Evolutionary conservation across 2,888 invertebrate species (phyloP), one percentile per base, ranked within the genome.

Genomic region (Drosophila meridiana): DNA sequence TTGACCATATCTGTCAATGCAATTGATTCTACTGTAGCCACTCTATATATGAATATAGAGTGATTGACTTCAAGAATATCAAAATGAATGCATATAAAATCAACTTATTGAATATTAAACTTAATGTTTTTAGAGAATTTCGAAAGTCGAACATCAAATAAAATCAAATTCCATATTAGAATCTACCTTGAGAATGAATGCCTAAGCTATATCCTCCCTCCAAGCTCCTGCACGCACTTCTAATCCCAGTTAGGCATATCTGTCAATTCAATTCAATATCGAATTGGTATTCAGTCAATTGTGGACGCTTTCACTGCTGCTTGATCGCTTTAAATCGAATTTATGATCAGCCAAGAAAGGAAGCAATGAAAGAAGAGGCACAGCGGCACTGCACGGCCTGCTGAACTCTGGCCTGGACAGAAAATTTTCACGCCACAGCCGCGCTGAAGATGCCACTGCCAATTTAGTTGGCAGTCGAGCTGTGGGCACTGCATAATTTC

Each of bases 241-340:
- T 43, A 45, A 36, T 9, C 3, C 45, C 45, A 36, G 34, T 28
- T 36, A 56, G 47, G 40, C n/a, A 42, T 42, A 28, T 42, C 40
- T 55, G 38, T 40, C 55, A 38, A 56, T 55, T 38, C 53, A 38
- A 55, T 28, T 55, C 56, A 42, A 7, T 42, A 30, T 32, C 38
- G 42, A 38, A 36, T n/a, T 48, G 30, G 14, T 53, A 57, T 30
- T 52, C 50, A 57, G 43, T 32, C 30, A 34, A 36, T 40, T 61
- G 64, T 68, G 57, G 55, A 71, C 75, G 85, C 90, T 85, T 85
- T 85, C 85, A 86, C 85, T 90, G 81, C 59, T 57, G 36, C 50
- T 68, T 68, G 75, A 87, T 69, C 72, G 86, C 76, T 66, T 73
- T 69, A 90, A 85, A 85, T 90, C 87, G 88, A 90, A 90, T 85